Evolutionary conservation across 2,113 vertebrate species (phyloP).

Genomic region (Odobenus rosmarus): DNA sequence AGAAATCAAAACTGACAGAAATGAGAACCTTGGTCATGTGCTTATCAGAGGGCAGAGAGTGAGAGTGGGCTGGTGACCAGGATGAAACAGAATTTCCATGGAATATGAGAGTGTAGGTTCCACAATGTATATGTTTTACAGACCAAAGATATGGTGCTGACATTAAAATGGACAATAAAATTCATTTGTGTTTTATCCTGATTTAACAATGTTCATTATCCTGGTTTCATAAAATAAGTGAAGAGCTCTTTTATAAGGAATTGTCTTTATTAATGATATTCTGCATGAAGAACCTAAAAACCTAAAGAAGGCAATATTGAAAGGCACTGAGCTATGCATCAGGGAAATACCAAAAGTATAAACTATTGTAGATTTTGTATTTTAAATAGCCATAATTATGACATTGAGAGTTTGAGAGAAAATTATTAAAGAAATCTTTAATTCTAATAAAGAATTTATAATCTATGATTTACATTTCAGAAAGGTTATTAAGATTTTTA

Average conservation of each 20-base stretch:
- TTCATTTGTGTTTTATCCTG: neutral
- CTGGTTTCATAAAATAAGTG: neutral
- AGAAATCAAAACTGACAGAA: neutral
- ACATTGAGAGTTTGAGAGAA: neutral
- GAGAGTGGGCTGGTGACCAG: neutral
- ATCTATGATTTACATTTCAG: neutral
- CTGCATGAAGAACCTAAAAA: neutral
- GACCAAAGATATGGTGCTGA: neutral
- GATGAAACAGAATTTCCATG: neutral
- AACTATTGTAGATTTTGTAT: neutral
- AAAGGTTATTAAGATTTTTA: neutral
- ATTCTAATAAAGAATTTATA: neutral
- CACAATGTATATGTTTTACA: neutral
- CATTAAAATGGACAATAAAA: neutral
- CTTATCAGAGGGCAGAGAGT: neutral
- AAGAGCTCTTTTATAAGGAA: neutral
- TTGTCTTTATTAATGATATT: neutral
- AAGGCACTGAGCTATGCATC: neutral
- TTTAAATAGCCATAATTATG: neutral
- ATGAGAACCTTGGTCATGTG: neutral
- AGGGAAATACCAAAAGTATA: neutral
- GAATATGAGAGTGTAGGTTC: neutral
- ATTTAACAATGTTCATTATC: neutral
- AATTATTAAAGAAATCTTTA: conserved; percentile 17
- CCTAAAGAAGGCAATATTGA: neutral